Conservation (phyloP, 1,140 invertebrate genomes). For the Lanistes nyassanus region DNA sequence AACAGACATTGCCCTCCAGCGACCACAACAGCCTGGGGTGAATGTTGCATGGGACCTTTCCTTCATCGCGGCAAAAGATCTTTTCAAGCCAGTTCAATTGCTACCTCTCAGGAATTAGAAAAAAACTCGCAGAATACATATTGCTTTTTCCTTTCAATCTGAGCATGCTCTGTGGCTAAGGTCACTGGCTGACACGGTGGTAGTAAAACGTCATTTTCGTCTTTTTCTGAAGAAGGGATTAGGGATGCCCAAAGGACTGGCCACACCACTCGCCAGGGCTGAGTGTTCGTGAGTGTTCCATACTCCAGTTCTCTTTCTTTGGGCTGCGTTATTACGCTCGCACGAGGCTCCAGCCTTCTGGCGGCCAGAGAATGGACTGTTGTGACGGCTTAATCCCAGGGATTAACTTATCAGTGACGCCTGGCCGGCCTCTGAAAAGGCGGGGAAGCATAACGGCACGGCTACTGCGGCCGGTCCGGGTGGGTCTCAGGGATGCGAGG, state of each 20-base stretch:
- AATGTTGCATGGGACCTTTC: too few relatives aligned
- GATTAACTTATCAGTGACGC: conserved; percentile 21
- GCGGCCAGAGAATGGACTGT: background rate
- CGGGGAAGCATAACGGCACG: background rate
- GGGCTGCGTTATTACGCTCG: background rate
- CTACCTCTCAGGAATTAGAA: too few relatives aligned
- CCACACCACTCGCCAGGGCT: background rate
- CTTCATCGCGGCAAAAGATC: too few relatives aligned
- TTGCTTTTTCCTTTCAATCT: too few relatives aligned
- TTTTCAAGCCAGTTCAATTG: too few relatives aligned
- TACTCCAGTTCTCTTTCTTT: too few relatives aligned
- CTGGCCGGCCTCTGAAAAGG: background rate
- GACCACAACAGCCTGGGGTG: too few relatives aligned
- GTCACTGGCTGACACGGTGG: background rate
- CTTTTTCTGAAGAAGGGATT: background rate
- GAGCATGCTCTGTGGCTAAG: too few relatives aligned
- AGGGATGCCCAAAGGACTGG: background rate
- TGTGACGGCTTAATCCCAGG: conserved; percentile 15
- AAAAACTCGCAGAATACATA: too few relatives aligned
- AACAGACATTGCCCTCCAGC: too few relatives aligned
- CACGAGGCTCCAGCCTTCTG: background rate
- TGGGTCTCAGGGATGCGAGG: background rate
- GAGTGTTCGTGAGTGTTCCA: too few relatives aligned
- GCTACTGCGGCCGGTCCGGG: background rate
- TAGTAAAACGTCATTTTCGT: background rate